Evolutionary conservation across 2,797 vertebrate species (phyloP).

Genomic region (Xerus rutilus): DNA sequence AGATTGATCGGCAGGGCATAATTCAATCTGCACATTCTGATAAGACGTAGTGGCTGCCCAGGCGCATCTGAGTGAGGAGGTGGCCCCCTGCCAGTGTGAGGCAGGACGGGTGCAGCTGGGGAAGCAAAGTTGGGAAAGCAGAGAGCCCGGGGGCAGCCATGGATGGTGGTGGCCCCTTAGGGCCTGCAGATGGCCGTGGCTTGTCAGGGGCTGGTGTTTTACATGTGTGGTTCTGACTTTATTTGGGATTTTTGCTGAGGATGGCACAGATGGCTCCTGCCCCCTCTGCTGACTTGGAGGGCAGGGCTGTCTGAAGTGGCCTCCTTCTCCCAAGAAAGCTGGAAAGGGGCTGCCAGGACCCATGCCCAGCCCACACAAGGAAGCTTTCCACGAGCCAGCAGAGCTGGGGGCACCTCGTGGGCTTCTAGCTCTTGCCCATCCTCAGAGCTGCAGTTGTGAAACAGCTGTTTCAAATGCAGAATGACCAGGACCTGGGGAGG

Average conservation of each 20-base stretch:
- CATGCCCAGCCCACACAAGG: too few species aligned
- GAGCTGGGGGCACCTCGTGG: not conserved
- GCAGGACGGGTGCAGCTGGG: not conserved
- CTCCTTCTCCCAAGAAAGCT: not conserved
- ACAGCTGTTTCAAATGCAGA: not conserved
- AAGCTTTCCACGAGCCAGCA: not conserved
- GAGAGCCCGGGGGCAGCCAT: accelerated
- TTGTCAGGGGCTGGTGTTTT: not conserved
- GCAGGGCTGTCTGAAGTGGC: too few species aligned
- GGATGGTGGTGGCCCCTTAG: not conserved
- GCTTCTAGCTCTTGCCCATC: not conserved
- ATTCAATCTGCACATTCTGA: conserved; percentile 77
- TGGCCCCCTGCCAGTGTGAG: not conserved
- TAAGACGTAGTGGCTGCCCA: conserved; percentile 49
- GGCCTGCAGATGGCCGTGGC: not conserved
- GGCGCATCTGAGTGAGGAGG: not conserved
- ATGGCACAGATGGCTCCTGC: too few species aligned
- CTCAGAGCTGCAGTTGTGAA: not conserved
- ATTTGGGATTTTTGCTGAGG: not conserved
- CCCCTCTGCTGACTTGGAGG: not conserved
- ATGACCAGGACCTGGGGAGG: not conserved
- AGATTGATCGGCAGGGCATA: conserved; percentile 82
- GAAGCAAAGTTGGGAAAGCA: not conserved
- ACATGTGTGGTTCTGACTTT: not conserved
- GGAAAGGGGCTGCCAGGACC: not conserved